Evolutionary conservation across 2,113 vertebrate genomes (phyloP).

Genomic region (Prionailurus bengalensis): DNA sequence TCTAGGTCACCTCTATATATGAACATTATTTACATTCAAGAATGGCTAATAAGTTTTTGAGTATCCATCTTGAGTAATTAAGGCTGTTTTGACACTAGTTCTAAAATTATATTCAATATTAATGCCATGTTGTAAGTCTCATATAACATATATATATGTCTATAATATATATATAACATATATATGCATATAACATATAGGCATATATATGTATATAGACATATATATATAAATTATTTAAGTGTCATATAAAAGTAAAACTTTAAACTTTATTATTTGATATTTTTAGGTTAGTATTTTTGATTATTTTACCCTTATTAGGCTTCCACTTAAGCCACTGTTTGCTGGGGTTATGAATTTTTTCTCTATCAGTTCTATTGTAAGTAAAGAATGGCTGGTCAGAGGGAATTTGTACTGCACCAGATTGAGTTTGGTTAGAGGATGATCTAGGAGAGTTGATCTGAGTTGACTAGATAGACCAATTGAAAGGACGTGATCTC

Average conservation of each 20-base stretch:
- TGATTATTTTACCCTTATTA: not conserved
- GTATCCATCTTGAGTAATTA: conserved; percentile 22
- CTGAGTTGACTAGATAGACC: not conserved
- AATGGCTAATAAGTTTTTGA: conserved; percentile 20
- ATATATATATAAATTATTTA: not conserved
- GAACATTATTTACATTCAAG: not conserved
- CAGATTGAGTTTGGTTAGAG: not conserved
- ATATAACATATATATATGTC: not conserved
- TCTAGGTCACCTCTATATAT: not conserved
- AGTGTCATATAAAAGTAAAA: not conserved
- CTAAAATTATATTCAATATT: conserved; percentile 1
- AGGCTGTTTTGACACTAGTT: not conserved
- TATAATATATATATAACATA: no score
- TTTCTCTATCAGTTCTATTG: not conserved
- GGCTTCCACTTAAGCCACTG: not conserved
- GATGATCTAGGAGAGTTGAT: not conserved
- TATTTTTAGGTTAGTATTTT: conserved; percentile 47
- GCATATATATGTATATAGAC: no score
- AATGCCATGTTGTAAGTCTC: not conserved
- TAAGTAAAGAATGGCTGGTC: not conserved
- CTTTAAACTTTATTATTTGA: not conserved
- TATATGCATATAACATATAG: not conserved
- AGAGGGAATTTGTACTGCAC: not conserved
- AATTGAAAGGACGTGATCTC: not conserved
- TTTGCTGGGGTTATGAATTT: conserved; percentile 12